phyloP scores from a whole-genome alignment of 2,797 vertebrate species.

The Characodon lateralis region DNA sequence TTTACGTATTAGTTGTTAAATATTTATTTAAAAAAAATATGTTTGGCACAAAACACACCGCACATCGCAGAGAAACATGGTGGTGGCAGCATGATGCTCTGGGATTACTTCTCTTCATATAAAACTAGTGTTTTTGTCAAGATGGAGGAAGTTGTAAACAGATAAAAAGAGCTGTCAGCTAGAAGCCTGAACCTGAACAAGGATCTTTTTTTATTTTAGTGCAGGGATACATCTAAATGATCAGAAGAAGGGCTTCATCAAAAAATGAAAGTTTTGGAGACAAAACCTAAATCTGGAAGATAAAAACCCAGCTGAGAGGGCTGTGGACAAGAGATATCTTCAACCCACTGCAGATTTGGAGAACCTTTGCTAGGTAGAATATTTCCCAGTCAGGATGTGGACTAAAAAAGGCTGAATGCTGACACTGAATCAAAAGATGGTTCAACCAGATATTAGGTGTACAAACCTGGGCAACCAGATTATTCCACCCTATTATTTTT shows the following conservation, averaged over 20 bases:
- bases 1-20: background rate
- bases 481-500: too few relatives aligned
- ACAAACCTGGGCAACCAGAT: background rate
- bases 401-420: background rate
- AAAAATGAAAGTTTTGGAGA: background rate
- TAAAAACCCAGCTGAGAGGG: too few relatives aligned
- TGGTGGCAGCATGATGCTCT: background rate
- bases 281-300: too few relatives aligned
- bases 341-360: background rate
- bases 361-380: background rate
- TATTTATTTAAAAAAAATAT: background rate
- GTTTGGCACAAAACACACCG: background rate
- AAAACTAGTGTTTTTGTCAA: too few relatives aligned
- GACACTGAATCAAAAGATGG: background rate
- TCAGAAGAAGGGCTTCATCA: background rate
- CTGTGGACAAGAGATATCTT: too few relatives aligned
- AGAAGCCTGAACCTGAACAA: too few relatives aligned
- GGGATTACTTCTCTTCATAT: background rate
- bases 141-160: background rate
- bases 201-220: too few relatives aligned
- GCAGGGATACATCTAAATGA: background rate
- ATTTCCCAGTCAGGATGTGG: background rate
- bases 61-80: background rate
- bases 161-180: background rate
- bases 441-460: background rate